Base-by-base conservation (phyloP, 2,797 vertebrate species). In the Capromys pilorides region DNA sequence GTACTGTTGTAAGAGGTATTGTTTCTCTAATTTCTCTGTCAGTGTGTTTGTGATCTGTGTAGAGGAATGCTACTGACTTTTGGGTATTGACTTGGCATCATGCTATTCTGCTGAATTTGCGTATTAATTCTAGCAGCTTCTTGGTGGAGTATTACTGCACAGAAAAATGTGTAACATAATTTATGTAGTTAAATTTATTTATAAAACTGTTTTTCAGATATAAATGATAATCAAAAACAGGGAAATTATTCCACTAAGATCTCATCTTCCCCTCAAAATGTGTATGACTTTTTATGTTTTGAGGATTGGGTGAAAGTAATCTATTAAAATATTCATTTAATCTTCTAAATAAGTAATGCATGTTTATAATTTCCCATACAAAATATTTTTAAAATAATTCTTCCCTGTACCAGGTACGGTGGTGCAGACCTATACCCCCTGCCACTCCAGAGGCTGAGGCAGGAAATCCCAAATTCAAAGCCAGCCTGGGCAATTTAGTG, bases 101-200 rank as follows among this genome's bases (percentile, higher is more conserved):
- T 45, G 45, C 45, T 45, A 45, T 45, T 45, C 45, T 45, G 45
- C 45, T 45, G 45, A 45, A 45, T 45, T 45, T 45, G 4, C 45
- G 8, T 45, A 45, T 45, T 45, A 45, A 45, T 45, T 45, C 45
- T 45, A 4, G 45, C 8, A 45, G 45, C 45, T 45, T 45, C 45
- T 45, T 45, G 45, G 45, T 45, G 45, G 66, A 82, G 66, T 81
- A 94, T 86, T 89, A 87, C 67, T 94, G 9, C 54, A 91, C n/a
- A 93, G 66, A 95, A 95, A 94, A 67, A 95, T 78, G 49, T 57
- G 67, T 61, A 94, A 57, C 51, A 95, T 18, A 83, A 93, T 94
- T 96, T 71, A 95, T 49, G 81, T 93, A 91, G 88, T 49, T 45
- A 61, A 91, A 93, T 31, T 94, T 41, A 88, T n/a, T 92, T 89